Base-by-base conservation (phyloP, 2,888 invertebrate species). In the Dicycla oo region DNA sequence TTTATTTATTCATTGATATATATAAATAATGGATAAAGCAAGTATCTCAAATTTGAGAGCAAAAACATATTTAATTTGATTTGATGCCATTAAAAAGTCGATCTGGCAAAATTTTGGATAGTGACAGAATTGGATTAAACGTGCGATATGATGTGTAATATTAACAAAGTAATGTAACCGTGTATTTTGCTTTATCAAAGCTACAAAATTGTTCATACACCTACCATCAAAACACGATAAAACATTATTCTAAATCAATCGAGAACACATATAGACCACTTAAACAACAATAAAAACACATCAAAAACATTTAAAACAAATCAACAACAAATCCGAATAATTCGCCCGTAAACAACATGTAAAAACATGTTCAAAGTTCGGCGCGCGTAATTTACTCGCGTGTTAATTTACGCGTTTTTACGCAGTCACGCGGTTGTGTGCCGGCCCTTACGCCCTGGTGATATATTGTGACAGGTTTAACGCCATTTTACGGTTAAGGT, bases 381-480 rank as follows among this genome's bases (percentile, higher is more conserved):
- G 49, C 53, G 57, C 26, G 51, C 63, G 82, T 71, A 81, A 79
- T 82, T 75, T 73, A 76, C 69, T 67, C 53, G 67, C 65, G 75
- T 84, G 85, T 85, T 85, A 85, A 85, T 85, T 85, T 82, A 85
- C 82, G 80, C 75, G 64, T 80, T 85, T 86, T 84, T 86, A 84
- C 82, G 78, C 71, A 68, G 76, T 68, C 74, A 61, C 75, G 75
- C 76, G 51, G 72, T 67, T 76, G 67, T 81, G 86, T 68, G 51
- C 76, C 67, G 69, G 79, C 79, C 86, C 80, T 84, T 85, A 84
- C 84, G 65, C 75, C 71, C 63, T 43, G 13, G 84, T 85, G 86
- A 85, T 85, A 86, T 86, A 85, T 82, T 34, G 80, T 75, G 86
- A 85, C 84, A 84, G 77, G 20, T 61, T 75, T 82, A 76, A 78